Evolutionary conservation across 2,888 invertebrate genomes (phyloP).

Genomic region (Serripes groenlandicus): DNA sequence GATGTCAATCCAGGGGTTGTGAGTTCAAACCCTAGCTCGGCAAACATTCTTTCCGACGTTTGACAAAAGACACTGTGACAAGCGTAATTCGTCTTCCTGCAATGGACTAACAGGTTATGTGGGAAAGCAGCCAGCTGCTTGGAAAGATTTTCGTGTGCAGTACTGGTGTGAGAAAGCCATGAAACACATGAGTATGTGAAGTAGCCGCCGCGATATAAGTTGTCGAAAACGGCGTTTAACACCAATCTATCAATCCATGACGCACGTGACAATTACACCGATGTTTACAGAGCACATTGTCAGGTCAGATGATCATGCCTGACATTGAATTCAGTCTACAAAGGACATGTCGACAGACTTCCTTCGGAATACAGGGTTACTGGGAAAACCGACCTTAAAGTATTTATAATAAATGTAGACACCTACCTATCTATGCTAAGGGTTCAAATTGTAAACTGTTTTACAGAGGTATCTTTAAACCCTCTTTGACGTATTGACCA

Average conservation of each 20-base stretch:
- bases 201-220: neutral
- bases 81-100: neutral
- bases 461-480: no score
- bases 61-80: neutral
- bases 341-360: no score
- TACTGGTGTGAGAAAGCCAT: neutral
- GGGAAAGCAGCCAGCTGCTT: neutral
- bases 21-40: neutral
- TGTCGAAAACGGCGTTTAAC: neutral
- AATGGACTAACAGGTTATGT: neutral
- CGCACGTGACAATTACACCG: no score
- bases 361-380: no score
- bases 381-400: no score
- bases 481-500: no score
- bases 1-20: neutral
- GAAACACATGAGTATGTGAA: neutral
- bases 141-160: neutral
- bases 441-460: no score
- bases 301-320: no score
- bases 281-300: no score
- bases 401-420: no score
- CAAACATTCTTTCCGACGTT: neutral
- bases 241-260: neutral
- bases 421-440: no score
- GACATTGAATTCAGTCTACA: no score